Percentiles rank a stretch among this genome's conserved stretches.
These are phyloP conservation scores for Pseudochaenichthys georgianus DNA, from an alignment of 2,797 vertebrate species.

Conservation along the genomic window DNA sequence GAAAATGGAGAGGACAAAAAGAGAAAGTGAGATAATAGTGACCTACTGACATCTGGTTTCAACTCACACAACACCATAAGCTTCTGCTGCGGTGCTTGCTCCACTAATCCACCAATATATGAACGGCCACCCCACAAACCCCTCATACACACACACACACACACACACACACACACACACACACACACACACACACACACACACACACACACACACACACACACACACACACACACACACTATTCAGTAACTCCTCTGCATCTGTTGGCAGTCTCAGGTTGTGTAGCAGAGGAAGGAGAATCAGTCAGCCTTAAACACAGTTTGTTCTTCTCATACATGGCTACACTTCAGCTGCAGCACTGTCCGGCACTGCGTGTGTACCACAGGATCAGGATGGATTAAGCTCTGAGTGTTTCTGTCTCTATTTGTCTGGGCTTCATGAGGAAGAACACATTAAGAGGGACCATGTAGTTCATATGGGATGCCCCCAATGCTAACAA, in stretches of 20 bases:
- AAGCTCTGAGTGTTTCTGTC: slow-evolving; percentile 41
- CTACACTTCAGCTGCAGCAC: slow-evolving; percentile 31
- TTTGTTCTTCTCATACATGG: slow-evolving; percentile 22
- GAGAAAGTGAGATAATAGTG: slow-evolving; percentile 40
- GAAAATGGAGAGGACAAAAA: slow-evolving; percentile 35
- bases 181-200: background rate
- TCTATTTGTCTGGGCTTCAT: slow-evolving; percentile 40
- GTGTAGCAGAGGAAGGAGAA: background rate
- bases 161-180: background rate
- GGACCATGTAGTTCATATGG: background rate
- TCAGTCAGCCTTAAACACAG: slow-evolving; percentile 6
- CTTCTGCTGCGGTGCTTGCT: slow-evolving; percentile 21
- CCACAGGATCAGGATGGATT: slow-evolving; percentile 58
- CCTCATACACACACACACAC: background rate
- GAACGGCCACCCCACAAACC: slow-evolving; percentile 6
- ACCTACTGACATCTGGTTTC: slow-evolving; percentile 50
- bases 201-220: background rate
- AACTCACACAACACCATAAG: slow-evolving; percentile 35
- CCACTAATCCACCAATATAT: slow-evolving; percentile 55
- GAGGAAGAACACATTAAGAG: slow-evolving; percentile 47
- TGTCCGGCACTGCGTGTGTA: slow-evolving; percentile 35
- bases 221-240: background rate
- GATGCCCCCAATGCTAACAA: background rate
- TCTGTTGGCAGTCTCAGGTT: slow-evolving; percentile 1
- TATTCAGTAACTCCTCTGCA: slow-evolving; percentile 18